phyloP scores from a whole-genome alignment of 2,888 invertebrate species.

The Rhodophaea formosa region DNA sequence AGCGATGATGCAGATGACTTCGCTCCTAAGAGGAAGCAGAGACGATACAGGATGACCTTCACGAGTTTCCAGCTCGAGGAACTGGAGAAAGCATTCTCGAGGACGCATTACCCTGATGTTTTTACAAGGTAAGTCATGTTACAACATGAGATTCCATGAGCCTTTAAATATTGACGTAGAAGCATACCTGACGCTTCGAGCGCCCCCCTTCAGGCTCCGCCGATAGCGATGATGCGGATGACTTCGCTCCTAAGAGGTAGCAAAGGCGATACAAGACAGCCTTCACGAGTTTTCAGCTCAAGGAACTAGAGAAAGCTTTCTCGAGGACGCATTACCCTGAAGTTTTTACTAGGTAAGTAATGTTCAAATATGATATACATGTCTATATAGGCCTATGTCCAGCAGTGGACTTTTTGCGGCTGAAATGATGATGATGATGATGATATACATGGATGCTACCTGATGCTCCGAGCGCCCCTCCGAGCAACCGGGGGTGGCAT shows the following conservation, averaged over 20 bases:
- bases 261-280: conserved; percentile 96
- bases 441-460: too few species aligned
- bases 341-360: conserved; percentile 93
- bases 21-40: conserved; percentile 93
- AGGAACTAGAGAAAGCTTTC: conserved; percentile 98
- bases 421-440: too few species aligned
- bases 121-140: too few species aligned
- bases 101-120: conserved; percentile 96
- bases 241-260: conserved; percentile 93
- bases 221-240: conserved; percentile 86
- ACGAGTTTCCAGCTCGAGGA: conserved; percentile 97
- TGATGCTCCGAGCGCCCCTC: conserved; percentile 75
- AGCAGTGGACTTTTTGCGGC: too few species aligned
- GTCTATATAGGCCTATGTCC: too few species aligned
- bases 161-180: too few species aligned
- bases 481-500: too few species aligned
- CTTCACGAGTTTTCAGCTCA: conserved; percentile 96
- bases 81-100: conserved; percentile 97
- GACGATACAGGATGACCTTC: conserved; percentile 95
- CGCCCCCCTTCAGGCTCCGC: conserved; percentile 81
- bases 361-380: not conserved
- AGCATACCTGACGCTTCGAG: too few species aligned
- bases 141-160: too few species aligned
- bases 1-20: conserved; percentile 89
- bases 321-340: conserved; percentile 98